Percentiles rank a stretch among this genome's conserved stretches.
phyloP scores from a whole-genome alignment of 2,797 vertebrate genomes.

The Pantherophis alleghaniensis region DNA sequence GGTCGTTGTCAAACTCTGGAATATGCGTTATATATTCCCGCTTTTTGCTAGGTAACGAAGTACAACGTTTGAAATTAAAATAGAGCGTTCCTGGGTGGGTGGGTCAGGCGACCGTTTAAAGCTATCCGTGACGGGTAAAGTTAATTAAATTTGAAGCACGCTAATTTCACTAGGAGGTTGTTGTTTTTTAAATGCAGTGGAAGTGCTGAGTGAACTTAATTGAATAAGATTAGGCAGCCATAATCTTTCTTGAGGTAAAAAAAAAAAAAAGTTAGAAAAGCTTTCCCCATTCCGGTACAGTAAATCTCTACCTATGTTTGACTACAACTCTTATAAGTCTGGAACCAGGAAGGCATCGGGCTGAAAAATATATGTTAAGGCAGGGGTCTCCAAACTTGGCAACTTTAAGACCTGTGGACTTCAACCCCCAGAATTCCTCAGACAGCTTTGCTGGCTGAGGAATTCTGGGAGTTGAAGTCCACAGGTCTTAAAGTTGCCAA shows the following conservation, averaged over 20 bases:
- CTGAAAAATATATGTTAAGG: background rate
- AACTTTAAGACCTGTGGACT: too few species aligned
- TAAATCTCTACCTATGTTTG: background rate
- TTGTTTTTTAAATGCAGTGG: background rate
- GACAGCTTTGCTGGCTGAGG: too few species aligned
- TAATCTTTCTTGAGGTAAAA: background rate
- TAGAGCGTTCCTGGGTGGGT: too few species aligned
- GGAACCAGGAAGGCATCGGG: background rate
- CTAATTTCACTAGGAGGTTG: background rate
- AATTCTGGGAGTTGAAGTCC: too few species aligned
- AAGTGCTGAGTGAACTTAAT: background rate
- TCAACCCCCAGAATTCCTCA: too few species aligned
- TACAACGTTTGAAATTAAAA: background rate
- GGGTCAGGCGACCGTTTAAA: background rate
- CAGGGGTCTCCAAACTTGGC: too few species aligned
- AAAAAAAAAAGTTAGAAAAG: background rate
- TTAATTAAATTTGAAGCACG: background rate
- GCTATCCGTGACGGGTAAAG: background rate
- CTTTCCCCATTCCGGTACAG: background rate
- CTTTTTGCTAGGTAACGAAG: background rate
- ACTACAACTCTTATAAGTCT: background rate
- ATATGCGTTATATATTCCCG: background rate
- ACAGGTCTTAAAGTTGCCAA: too few species aligned
- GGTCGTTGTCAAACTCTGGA: background rate
- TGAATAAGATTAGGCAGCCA: background rate